Evolutionary conservation across 2,797 vertebrate species (phyloP).

Genomic region (Gila robusta): DNA sequence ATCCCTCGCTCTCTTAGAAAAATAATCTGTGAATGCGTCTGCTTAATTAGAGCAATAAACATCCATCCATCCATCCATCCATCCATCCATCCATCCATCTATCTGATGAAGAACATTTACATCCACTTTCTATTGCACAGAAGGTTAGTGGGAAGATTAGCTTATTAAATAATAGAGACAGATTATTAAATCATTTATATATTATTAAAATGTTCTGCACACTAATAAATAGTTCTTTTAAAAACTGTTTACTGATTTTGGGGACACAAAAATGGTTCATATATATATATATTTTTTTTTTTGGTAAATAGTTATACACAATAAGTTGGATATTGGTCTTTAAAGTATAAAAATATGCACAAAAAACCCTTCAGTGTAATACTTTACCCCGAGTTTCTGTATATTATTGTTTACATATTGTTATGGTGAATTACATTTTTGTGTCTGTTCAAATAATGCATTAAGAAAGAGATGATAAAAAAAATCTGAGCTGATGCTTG

Average conservation of each 20-base stretch:
- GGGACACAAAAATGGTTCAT: no score
- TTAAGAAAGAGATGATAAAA: neutral
- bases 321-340: neutral
- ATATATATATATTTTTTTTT: no score
- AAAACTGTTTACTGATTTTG: no score
- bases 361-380: neutral
- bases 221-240: neutral
- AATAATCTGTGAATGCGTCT: slow-evolving; percentile 23
- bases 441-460: neutral
- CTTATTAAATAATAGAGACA: no score
- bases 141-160: neutral
- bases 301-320: no score
- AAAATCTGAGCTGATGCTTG: neutral
- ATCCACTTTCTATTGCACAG: neutral
- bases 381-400: neutral
- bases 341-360: neutral
- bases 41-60: slow-evolving; percentile 29
- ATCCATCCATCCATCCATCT: neutral
- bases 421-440: neutral
- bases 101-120: neutral
- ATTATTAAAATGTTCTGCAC: neutral
- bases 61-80: neutral
- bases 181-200: no score
- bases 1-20: slow-evolving; percentile 16
- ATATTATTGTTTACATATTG: neutral